Conservation (phyloP, 2,113 vertebrate genomes). For the Charadrius vociferus region DNA sequence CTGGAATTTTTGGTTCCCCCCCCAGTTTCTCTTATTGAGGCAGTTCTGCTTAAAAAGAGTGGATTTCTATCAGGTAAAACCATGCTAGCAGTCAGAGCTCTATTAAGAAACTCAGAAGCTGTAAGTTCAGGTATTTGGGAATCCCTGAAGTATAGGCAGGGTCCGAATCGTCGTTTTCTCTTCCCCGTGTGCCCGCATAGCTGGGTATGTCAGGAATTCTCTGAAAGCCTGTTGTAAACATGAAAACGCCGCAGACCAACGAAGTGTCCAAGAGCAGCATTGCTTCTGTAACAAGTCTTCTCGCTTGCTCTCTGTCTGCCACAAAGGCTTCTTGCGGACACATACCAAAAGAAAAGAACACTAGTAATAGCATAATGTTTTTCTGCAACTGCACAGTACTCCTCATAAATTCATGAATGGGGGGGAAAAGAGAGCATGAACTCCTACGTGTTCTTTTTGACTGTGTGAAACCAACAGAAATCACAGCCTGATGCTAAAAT, state of each 20-base stretch:
- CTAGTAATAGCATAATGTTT: neutral
- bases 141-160: neutral
- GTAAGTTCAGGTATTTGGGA: neutral
- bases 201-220: neutral
- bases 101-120: neutral
- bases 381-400: neutral
- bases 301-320: neutral
- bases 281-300: neutral
- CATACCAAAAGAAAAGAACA: neutral
- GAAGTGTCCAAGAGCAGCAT: accelerated
- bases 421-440: neutral
- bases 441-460: neutral
- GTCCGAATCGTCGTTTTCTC: neutral
- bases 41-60: neutral
- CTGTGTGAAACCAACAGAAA: neutral
- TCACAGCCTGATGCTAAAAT: neutral
- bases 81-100: neutral
- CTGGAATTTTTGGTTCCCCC: too few relatives aligned
- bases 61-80: neutral
- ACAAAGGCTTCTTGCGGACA: neutral
- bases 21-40: neutral
- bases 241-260: neutral
- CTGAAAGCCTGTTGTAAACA: accelerated
- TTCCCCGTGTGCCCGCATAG: neutral
- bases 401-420: neutral